These are phyloP conservation scores for Gobionotothen gibberifrons DNA, from an alignment of 2,797 vertebrate species.

Conservation along the genomic window DNA sequence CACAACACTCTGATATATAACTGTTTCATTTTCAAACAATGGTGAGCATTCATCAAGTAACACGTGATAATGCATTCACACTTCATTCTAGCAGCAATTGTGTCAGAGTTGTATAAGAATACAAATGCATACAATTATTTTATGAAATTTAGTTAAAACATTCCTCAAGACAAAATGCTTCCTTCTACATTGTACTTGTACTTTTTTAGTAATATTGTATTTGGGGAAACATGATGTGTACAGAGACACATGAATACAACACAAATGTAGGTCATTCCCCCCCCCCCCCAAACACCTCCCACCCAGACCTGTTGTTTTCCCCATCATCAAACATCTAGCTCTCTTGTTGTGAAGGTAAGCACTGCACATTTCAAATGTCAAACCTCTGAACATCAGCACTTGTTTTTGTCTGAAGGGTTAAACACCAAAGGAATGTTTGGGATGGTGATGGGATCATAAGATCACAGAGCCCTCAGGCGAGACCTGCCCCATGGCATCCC, in stretches of 20 bases:
- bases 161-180: background rate
- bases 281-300: too few relatives aligned
- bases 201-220: background rate
- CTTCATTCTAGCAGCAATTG: background rate
- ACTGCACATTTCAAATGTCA: background rate
- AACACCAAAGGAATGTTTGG: slow-evolving; percentile 6
- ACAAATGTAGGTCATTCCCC: too few relatives aligned
- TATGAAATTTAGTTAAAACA: background rate
- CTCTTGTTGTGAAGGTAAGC: background rate
- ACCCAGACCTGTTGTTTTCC: background rate
- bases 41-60: background rate
- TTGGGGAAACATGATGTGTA: too few relatives aligned
- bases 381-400: background rate
- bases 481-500: slow-evolving; percentile 7
- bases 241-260: too few relatives aligned
- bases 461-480: slow-evolving; percentile 31
- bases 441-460: slow-evolving; percentile 32
- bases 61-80: background rate
- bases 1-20: background rate
- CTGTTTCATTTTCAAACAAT: background rate
- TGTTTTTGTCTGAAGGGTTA: slow-evolving; percentile 9
- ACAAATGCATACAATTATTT: too few relatives aligned
- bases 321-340: background rate
- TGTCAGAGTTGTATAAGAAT: background rate
- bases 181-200: too few relatives aligned